Conservation (phyloP, 2,113 vertebrate species). For the Columbina picui region DNA sequence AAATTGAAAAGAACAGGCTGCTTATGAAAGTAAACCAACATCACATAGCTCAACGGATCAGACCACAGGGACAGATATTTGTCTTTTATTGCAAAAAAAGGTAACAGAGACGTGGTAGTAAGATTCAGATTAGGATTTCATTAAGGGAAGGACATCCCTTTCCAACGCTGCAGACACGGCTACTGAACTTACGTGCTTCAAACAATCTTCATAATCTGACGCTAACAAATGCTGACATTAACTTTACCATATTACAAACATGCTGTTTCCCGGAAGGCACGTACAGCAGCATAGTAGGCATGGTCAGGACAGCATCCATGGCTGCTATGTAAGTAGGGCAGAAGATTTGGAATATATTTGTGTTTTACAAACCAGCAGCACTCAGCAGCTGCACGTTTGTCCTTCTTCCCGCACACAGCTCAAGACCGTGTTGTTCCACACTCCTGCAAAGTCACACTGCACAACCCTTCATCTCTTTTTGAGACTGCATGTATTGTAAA, state of each 20-base stretch:
- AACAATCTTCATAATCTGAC: background rate
- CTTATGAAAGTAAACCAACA: background rate
- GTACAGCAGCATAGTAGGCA: accelerated
- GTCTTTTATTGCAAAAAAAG: background rate
- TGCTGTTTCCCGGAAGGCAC: background rate
- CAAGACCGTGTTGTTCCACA: background rate
- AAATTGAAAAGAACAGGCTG: background rate
- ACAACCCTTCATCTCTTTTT: background rate
- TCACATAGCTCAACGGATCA: background rate
- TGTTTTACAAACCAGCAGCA: background rate
- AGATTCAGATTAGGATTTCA: background rate
- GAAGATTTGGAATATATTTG: background rate
- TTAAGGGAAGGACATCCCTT: accelerated
- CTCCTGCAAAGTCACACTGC: background rate
- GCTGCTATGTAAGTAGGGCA: background rate
- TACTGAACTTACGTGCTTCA: background rate
- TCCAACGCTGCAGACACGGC: background rate
- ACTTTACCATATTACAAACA: background rate
- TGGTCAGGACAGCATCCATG: background rate
- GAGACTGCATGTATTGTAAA: background rate
- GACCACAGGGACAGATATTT: background rate
- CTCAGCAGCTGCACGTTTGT: background rate
- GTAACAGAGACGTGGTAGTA: background rate
- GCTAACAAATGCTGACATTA: background rate
- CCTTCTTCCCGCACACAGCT: background rate